Conservation (phyloP, 2,888 invertebrate species). For the Agonopterix subpropinquella region DNA sequence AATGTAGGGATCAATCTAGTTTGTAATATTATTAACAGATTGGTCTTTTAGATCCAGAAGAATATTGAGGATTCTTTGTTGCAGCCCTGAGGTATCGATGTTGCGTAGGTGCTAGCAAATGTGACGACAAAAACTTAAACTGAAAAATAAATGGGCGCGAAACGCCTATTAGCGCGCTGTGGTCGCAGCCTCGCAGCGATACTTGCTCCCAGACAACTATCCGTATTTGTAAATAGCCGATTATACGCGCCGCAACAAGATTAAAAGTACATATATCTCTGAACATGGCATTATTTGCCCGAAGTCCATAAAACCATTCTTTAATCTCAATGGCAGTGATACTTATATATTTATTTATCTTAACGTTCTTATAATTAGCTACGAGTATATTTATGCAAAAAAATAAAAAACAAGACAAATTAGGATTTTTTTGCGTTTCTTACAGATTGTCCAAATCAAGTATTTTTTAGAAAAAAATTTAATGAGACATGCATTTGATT, state of each 20-base stretch:
- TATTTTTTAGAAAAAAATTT: too few relatives aligned
- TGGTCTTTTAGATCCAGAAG: too few relatives aligned
- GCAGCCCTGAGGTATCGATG: conserved; percentile 43
- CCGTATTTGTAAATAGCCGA: conserved; percentile 53
- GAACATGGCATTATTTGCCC: conserved; percentile 4
- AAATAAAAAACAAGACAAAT: too few relatives aligned
- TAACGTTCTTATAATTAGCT: too few relatives aligned
- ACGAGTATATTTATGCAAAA: too few relatives aligned
- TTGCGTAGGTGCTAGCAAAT: conserved; percentile 53
- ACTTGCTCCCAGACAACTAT: conserved; percentile 35
- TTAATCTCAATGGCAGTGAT: conserved; percentile 2
- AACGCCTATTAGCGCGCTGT: conserved; percentile 49
- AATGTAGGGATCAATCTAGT: too few relatives aligned
- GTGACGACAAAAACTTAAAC: conserved; percentile 57
- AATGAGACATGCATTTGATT: too few relatives aligned
- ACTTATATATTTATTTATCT: too few relatives aligned
- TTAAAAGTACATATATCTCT: conserved; percentile 18
- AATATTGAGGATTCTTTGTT: background rate
- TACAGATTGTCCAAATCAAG: too few relatives aligned
- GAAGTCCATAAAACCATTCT: conserved; percentile 4
- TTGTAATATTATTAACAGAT: too few relatives aligned
- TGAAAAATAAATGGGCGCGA: conserved; percentile 55
- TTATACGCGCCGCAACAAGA: conserved; percentile 36
- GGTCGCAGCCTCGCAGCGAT: conserved; percentile 25
- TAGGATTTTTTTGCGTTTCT: too few relatives aligned